Evolutionary conservation across 35 echinoderm and acorn worm species (phyloP), one percentile per base, ranked within the genome.

Genomic region (Apostichopus californicus): DNA sequence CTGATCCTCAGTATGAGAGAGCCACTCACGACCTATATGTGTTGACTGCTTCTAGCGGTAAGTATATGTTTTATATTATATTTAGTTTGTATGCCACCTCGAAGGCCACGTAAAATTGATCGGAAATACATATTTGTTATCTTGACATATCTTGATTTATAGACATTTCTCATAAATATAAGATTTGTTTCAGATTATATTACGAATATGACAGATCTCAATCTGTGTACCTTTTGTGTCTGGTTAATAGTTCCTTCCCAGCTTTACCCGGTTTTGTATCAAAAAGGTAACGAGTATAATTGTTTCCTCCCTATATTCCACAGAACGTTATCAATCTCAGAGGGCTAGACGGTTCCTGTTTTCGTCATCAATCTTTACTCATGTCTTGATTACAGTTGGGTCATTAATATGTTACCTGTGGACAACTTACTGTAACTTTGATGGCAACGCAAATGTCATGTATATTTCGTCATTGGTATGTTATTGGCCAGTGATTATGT

Each of bases 401-500:
- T 83, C 80, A 0, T 13, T 55, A 5, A 8, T 55, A 17, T 17
- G 14, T 14, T 12, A 12, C 21, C 52, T 15, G 8, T 83, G 80
- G 80, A 34, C 11, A 4, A 83, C 54, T 56, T 18, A 18, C 56
- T 83, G 80, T 57, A 34, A 34, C 80, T 17, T n/a, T n/a, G 80
- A 18, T 7, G n/a, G 18, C 71, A 18, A 75, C 6, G 21, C 20
- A 22, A 18, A 75, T n/a, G 7, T 22, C 0, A 55, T 56, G 53
- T 57, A 15, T 56, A 20, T 56, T 12, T 56, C 17, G 12, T 83
- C 80, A 17, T 83, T 83, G 80, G 4, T 83, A 2, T 83, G 55
- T 15, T 83, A 83, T 28, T 83, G 55, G 80, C 53, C 80, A 18
- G 80, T 83, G 53, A 57, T 55, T 14, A 83, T 55, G 53, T 83